phyloP scores from a whole-genome alignment of 2,113 vertebrate species.

The Castor canadensis region DNA sequence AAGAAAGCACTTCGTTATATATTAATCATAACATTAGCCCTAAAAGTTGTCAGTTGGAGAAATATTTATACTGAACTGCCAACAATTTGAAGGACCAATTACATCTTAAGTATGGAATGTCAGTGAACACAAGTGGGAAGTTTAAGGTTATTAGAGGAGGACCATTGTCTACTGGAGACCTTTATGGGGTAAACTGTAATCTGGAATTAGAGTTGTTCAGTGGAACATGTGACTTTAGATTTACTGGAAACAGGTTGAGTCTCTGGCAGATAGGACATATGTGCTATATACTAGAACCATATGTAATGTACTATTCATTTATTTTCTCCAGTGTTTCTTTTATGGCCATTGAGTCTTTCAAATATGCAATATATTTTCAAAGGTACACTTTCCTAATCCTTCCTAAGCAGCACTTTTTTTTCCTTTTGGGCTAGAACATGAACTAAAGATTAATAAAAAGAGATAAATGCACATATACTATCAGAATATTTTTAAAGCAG shows the following conservation, averaged over 20 bases:
- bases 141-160: slow-evolving; percentile 20
- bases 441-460: background rate
- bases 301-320: background rate
- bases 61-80: slow-evolving; percentile 76
- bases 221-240: slow-evolving; percentile 22
- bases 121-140: slow-evolving; percentile 68
- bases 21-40: slow-evolving; percentile 77
- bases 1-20: slow-evolving; percentile 76
- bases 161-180: background rate
- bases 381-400: too few relatives aligned
- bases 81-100: slow-evolving; percentile 76
- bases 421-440: background rate
- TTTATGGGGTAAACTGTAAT: slow-evolving; percentile 35
- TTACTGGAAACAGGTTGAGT: slow-evolving; percentile 50
- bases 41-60: slow-evolving; percentile 81
- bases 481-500: background rate
- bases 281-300: too few relatives aligned
- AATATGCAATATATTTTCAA: too few relatives aligned
- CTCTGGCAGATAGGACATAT: too few relatives aligned
- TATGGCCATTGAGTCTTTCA: too few relatives aligned
- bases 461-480: background rate
- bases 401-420: too few relatives aligned
- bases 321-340: too few relatives aligned
- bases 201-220: slow-evolving; percentile 25
- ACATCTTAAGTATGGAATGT: slow-evolving; percentile 78